A percentile compares a stretch with the other conserved stretches of the same genome.
These are phyloP conservation scores for Agonopterix alstromeriana DNA, from an alignment of 2,888 invertebrate species.

Conservation along the genomic window DNA sequence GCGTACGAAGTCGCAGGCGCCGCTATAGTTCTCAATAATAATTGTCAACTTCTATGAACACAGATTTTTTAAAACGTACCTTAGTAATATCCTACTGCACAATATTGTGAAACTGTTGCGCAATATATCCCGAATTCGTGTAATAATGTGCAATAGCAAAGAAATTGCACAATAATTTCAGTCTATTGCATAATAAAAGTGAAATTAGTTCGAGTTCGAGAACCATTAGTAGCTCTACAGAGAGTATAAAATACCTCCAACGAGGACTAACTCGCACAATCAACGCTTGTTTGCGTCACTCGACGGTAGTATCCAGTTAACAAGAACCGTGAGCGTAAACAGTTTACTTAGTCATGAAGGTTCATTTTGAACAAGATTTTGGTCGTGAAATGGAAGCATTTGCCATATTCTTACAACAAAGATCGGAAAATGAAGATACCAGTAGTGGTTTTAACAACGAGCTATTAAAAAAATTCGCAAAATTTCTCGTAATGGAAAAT, in stretches of 20 bases:
- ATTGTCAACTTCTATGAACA: too few species aligned
- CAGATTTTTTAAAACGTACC: too few species aligned
- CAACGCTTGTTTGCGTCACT: conserved; percentile 13
- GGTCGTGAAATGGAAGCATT: conserved; percentile 18
- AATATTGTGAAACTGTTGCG: not conserved
- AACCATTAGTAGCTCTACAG: not conserved
- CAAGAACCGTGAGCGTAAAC: conserved; percentile 2
- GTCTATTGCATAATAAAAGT: conserved; percentile 7
- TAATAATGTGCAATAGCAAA: not conserved
- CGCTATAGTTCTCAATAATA: too few species aligned
- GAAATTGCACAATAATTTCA: not conserved
- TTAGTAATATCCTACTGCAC: too few species aligned
- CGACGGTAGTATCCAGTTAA: conserved; percentile 12
- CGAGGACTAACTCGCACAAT: not conserved
- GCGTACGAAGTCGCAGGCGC: too few species aligned
- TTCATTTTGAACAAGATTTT: conserved; percentile 14
- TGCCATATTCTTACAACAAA: conserved; percentile 7
- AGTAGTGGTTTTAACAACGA: conserved; percentile 7
- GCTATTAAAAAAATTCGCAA: conserved; percentile 21
- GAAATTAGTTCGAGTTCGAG: conserved; percentile 7
- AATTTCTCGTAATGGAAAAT: conserved; percentile 21
- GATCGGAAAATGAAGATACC: not conserved
- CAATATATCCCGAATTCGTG: not conserved
- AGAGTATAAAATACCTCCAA: not conserved
- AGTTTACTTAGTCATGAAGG: conserved; percentile 15